Evolutionary conservation across 35 echinoderm and acorn worm species (phyloP).

Genomic region (Nesometra sesokonis): DNA sequence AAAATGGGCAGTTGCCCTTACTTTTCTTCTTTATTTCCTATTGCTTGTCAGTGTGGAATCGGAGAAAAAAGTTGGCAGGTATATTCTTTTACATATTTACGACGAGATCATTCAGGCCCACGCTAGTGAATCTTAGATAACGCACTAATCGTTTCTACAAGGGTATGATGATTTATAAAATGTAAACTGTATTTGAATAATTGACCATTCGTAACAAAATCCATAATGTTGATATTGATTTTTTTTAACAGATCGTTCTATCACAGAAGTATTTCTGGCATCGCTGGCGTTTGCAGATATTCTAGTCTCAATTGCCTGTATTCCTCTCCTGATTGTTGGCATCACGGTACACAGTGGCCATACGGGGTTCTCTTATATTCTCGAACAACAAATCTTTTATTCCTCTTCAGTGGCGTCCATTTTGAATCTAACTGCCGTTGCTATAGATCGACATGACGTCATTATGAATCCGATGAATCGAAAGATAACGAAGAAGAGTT

Average conservation of each 20-base stretch:
- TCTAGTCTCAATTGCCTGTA: conserved; percentile 53
- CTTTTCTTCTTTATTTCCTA: too few species aligned
- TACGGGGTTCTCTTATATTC: conserved; percentile 62
- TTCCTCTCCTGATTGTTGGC: conserved; percentile 70
- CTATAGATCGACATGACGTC: conserved; percentile 73
- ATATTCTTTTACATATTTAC: too few species aligned
- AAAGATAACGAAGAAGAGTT: conserved; percentile 15
- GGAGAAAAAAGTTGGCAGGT: too few species aligned
- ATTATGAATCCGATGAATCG: conserved; percentile 62
- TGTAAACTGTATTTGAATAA: too few species aligned
- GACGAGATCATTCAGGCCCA: too few species aligned
- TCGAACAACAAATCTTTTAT: conserved; percentile 88
- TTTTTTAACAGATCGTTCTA: conserved; percentile 47
- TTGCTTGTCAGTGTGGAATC: too few species aligned
- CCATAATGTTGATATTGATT: too few species aligned
- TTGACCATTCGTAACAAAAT: too few species aligned
- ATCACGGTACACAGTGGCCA: conserved; percentile 50
- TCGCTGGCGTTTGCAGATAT: conserved; percentile 80
- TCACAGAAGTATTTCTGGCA: conserved; percentile 75
- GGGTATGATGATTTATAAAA: too few species aligned
- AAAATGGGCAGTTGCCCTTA: too few species aligned
- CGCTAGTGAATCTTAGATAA: too few species aligned
- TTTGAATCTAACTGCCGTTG: conserved; percentile 69
- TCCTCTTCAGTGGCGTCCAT: conserved; percentile 84
- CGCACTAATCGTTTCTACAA: too few species aligned